These are phyloP conservation scores for Odontamblyopus lacepedii DNA, from an alignment of 2,797 vertebrate genomes.

Conservation along the genomic window DNA sequence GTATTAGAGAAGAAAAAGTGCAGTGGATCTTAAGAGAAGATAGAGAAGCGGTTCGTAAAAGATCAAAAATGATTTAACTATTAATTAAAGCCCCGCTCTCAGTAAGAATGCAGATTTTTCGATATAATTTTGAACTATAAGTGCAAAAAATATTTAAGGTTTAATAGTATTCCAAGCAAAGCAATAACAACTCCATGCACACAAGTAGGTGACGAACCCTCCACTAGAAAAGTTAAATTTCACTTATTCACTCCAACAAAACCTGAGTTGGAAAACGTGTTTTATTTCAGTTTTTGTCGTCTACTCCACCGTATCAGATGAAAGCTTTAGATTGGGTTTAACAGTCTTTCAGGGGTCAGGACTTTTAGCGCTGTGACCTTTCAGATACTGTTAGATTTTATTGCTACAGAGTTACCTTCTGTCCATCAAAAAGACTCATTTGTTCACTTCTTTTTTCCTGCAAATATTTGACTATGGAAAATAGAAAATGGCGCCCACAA, in stretches of 20 bases:
- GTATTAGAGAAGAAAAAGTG: too few relatives aligned
- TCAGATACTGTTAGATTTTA: background rate
- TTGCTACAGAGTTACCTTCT: background rate
- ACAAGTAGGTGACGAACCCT: too few relatives aligned
- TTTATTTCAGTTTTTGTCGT: background rate
- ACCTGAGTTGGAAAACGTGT: background rate
- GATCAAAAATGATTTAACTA: too few relatives aligned
- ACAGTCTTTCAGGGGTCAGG: conserved; percentile 7
- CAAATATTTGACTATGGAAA: background rate
- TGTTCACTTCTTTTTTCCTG: background rate
- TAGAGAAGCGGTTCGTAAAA: too few relatives aligned
- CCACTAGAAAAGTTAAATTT: too few relatives aligned
- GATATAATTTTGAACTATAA: too few relatives aligned
- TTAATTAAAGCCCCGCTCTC: too few relatives aligned
- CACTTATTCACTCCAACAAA: background rate
- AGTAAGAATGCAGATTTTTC: too few relatives aligned
- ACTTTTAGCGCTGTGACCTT: conserved; percentile 31
- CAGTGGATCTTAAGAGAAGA: too few relatives aligned
- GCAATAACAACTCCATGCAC: too few relatives aligned
- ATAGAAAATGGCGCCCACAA: background rate
- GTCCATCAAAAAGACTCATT: conserved; percentile 1
- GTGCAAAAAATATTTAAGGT: too few relatives aligned
- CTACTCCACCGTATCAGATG: background rate
- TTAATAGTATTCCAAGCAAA: too few relatives aligned
- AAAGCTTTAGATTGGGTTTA: background rate